These are phyloP conservation scores for Caenorhabditis panamensis DNA, from an alignment of 2,888 invertebrate genomes.

Conservation along the genomic window DNA sequence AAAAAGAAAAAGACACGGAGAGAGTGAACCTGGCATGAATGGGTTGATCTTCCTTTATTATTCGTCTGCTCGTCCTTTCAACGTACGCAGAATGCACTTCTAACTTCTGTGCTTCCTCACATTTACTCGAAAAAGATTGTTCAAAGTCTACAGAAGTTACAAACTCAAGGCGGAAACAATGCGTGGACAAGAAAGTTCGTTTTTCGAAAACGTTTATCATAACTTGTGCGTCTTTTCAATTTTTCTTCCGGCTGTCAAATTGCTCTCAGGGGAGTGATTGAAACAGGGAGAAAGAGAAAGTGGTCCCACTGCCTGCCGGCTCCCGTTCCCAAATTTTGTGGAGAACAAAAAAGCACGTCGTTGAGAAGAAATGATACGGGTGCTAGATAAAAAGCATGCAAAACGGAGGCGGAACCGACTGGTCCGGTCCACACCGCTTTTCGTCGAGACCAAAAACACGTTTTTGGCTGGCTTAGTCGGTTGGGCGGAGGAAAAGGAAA, in stretches of 20 bases:
- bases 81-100: slow-evolving; percentile 33
- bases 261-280: slow-evolving; percentile 47
- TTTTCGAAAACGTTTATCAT: slow-evolving; percentile 34
- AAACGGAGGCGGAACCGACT: slow-evolving; percentile 24
- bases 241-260: slow-evolving; percentile 34
- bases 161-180: too few relatives aligned
- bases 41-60: slow-evolving; percentile 53
- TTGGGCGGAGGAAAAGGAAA: background rate
- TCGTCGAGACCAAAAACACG: slow-evolving; percentile 13
- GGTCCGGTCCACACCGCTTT: slow-evolving; percentile 1
- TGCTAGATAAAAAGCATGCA: slow-evolving; percentile 34
- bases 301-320: background rate
- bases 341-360: slow-evolving; percentile 16
- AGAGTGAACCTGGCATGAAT: slow-evolving; percentile 47
- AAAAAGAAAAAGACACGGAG: slow-evolving; percentile 19
- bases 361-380: slow-evolving; percentile 34
- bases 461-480: slow-evolving; percentile 8
- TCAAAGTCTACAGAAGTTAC: background rate
- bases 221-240: slow-evolving; percentile 3
- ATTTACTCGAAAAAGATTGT: slow-evolving; percentile 2
- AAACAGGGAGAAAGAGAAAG: slow-evolving; percentile 14
- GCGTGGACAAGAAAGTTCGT: background rate
- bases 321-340: background rate
- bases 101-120: slow-evolving; percentile 22
- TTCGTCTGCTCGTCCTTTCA: slow-evolving; percentile 34